Conservation (phyloP, 2,797 vertebrate species). For the Helarctos malayanus region DNA sequence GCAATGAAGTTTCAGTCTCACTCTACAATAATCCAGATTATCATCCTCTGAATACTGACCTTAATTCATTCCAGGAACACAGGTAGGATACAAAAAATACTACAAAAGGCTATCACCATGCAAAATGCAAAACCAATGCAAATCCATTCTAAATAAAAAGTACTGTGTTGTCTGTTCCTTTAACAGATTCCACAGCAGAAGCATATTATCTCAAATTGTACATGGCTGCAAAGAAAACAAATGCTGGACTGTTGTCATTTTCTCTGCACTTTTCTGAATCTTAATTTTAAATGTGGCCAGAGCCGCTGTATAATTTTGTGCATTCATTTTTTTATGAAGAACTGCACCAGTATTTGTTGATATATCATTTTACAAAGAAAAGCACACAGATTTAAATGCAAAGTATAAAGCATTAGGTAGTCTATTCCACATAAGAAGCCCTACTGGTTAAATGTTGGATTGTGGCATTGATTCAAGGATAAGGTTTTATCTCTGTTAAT, state of each 20-base stretch:
- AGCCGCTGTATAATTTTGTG: not conserved
- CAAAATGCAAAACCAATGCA: not conserved
- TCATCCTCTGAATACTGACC: not conserved
- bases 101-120: constrained; percentile 2
- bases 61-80: constrained; percentile 34
- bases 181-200: not conserved
- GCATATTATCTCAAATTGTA: not conserved
- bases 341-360: not conserved
- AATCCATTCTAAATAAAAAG: constrained; percentile 32
- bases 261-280: not conserved
- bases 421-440: not conserved
- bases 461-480: not conserved
- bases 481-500: not conserved
- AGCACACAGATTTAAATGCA: constrained; percentile 3
- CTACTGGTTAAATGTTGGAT: not conserved
- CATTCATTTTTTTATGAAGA: constrained; percentile 26
- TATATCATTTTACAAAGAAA: constrained; percentile 28
- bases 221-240: constrained; percentile 41
- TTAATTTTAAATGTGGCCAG: constrained; percentile 30
- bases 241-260: not conserved
- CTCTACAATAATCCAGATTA: not conserved
- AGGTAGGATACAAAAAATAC: constrained; percentile 31
- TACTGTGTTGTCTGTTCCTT: not conserved
- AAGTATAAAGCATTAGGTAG: not conserved
- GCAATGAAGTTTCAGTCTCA: constrained; percentile 4